Evolutionary conservation across 2,797 vertebrate genomes (phyloP).

Genomic region (Sebastes vulpes): DNA sequence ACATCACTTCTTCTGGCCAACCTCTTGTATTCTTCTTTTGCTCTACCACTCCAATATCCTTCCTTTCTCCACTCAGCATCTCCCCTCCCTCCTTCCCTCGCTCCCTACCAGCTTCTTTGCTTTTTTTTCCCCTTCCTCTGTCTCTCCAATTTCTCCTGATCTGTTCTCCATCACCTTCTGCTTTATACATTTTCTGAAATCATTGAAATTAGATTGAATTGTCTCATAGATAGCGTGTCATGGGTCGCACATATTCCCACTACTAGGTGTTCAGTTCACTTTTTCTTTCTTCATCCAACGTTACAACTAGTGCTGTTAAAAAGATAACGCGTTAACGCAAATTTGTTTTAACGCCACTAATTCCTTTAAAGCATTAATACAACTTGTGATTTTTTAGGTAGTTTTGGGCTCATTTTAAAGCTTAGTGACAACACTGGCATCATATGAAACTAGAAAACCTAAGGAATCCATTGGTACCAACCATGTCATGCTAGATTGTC

Average conservation of each 20-base stretch:
- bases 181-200: not conserved
- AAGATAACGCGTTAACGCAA: no score
- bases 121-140: not conserved
- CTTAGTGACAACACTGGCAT: not conserved
- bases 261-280: not conserved
- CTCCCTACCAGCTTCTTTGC: not conserved
- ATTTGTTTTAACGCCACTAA: no score
- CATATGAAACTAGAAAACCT: no score
- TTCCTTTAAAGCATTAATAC: no score
- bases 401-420: not conserved
- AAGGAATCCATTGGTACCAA: no score
- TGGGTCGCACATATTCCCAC: not conserved
- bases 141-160: not conserved
- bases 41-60: constrained; percentile 43
- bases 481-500: no score
- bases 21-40: constrained; percentile 42
- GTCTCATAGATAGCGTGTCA: not conserved
- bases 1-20: constrained; percentile 51
- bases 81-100: not conserved
- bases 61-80: not conserved
- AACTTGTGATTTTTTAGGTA: no score
- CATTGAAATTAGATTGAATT: not conserved
- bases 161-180: not conserved
- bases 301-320: no score
- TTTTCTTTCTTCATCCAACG: not conserved